A percentile compares a stretch with the other conserved stretches of the same genome.
Conservation (phyloP, 1,140 invertebrate genomes). For the Cyclina sinensis region DNA sequence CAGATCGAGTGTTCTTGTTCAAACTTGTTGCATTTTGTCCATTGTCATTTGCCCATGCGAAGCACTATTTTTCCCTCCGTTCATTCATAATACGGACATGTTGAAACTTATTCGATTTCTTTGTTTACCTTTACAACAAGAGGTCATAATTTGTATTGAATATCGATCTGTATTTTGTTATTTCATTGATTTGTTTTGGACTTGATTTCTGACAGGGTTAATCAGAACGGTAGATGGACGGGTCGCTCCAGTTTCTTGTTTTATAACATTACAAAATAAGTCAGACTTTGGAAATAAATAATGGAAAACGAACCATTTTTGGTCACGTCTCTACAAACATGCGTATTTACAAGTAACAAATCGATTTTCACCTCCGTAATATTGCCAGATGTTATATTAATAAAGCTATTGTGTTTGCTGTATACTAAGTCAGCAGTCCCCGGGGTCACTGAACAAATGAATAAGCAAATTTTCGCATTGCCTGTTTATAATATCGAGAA, state of each 20-base stretch:
- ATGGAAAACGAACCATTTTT: too few relatives aligned
- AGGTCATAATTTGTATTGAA: too few relatives aligned
- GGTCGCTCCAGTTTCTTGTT: too few relatives aligned
- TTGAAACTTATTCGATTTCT: not conserved
- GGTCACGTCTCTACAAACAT: too few relatives aligned
- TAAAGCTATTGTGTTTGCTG: not conserved
- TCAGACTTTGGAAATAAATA: too few relatives aligned
- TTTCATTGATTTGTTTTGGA: too few relatives aligned
- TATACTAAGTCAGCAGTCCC: conserved; percentile 2
- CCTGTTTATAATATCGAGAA: not conserved
- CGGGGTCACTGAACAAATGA: not conserved
- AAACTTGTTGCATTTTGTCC: not conserved
- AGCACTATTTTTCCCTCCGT: not conserved
- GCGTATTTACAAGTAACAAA: too few relatives aligned
- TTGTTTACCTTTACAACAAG: conserved; percentile 2
- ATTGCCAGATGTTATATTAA: conserved; percentile 4
- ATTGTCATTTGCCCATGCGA: not conserved
- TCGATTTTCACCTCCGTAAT: not conserved
- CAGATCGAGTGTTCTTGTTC: not conserved
- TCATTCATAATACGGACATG: conserved; percentile 54
- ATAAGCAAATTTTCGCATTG: not conserved
- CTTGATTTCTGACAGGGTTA: too few relatives aligned
- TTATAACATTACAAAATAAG: too few relatives aligned
- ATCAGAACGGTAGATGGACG: too few relatives aligned
- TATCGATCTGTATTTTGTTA: too few relatives aligned